Conservation (phyloP, 1,140 invertebrate species). For the Lepidurus arcticus region DNA sequence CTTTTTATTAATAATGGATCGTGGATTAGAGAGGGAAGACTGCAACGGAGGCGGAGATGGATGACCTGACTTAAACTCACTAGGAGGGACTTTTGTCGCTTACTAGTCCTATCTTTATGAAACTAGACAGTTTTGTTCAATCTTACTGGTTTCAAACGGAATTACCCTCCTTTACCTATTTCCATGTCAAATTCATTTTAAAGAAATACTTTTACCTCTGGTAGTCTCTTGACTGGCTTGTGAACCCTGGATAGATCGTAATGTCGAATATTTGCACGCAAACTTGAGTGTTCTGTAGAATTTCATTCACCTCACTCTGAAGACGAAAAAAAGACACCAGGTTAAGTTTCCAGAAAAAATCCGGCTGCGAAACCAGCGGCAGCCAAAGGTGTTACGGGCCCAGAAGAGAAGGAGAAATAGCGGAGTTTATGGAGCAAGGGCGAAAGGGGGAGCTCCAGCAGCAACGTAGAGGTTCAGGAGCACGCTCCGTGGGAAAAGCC, state of each 20-base stretch:
- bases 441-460: not conserved
- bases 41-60: not conserved
- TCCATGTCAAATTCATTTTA: not conserved
- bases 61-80: not conserved
- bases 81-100: too few relatives aligned
- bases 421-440: not conserved
- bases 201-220: too few relatives aligned
- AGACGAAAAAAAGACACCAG: too few relatives aligned
- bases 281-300: too few relatives aligned
- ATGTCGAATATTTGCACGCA: too few relatives aligned
- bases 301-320: too few relatives aligned
- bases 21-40: not conserved
- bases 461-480: not conserved
- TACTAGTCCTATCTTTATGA: too few relatives aligned
- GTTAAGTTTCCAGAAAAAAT: not conserved
- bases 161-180: not conserved
- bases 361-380: not conserved
- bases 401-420: conserved; percentile 5
- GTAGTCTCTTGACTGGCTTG: too few relatives aligned
- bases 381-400: not conserved
- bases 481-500: not conserved
- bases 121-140: too few relatives aligned
- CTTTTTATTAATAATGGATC: not conserved
- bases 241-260: too few relatives aligned
- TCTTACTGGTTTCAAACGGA: not conserved